Conservation (phyloP, 64 coral and sea anemone species). For the Trachythela sp. region DNA sequence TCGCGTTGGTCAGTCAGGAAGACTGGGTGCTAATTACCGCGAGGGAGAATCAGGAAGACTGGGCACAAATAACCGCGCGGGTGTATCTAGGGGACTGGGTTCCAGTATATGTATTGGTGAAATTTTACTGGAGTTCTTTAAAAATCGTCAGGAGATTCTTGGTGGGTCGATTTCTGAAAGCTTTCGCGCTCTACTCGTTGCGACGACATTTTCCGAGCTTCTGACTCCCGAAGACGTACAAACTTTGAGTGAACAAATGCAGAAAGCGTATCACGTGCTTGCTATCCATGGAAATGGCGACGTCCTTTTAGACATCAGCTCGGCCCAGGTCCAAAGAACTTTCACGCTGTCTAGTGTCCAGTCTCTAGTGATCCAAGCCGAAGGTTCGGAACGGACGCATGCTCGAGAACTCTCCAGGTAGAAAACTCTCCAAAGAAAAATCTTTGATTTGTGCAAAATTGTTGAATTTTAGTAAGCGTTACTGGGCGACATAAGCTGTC, state of each 20-base stretch:
- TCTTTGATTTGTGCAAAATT: too few species aligned
- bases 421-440: too few species aligned
- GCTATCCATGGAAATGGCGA: neutral
- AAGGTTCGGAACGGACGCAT: neutral
- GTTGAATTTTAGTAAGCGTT: too few species aligned
- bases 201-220: neutral
- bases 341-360: neutral
- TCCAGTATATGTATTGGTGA: neutral
- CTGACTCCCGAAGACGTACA: neutral
- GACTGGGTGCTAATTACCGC: too few species aligned
- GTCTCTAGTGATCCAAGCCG: neutral
- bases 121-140: neutral
- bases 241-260: slow-evolving; percentile 1
- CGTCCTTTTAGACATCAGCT: neutral
- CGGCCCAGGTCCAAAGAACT: neutral
- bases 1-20: too few species aligned
- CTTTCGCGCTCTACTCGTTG: neutral
- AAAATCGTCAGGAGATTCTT: neutral
- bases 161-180: neutral
- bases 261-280: slow-evolving; percentile 15
- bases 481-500: too few species aligned
- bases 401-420: neutral
- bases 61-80: too few species aligned
- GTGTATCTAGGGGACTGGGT: too few species aligned
- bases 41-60: too few species aligned